Percentiles rank a stretch among this genome's conserved stretches.
Conservation (phyloP, 2,797 vertebrate species). For the Diplodus sargus region DNA sequence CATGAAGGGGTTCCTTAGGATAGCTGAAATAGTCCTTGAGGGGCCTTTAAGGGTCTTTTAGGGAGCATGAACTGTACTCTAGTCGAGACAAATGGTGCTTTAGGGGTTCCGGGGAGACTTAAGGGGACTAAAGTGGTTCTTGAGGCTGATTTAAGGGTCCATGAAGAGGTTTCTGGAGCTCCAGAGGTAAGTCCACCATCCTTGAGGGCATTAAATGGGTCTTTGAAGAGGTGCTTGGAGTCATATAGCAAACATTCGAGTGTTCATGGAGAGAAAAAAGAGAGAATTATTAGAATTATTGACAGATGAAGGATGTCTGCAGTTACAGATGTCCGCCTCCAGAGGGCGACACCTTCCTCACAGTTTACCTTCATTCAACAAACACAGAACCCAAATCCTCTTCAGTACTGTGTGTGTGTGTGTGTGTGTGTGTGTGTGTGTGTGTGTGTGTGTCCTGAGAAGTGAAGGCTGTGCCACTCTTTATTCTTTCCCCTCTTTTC, state of each 20-base stretch:
- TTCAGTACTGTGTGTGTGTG: background rate
- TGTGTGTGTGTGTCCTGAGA: background rate
- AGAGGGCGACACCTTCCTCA: slow-evolving; percentile 19
- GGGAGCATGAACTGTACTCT: no score
- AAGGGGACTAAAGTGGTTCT: no score
- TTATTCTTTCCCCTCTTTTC: slow-evolving; percentile 30
- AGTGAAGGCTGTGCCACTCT: slow-evolving; percentile 35
- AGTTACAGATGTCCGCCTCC: background rate
- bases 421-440: slow-evolving; percentile 3
- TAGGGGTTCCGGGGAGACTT: no score
- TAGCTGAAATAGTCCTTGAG: no score
- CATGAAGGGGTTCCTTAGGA: no score
- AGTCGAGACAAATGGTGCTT: no score
- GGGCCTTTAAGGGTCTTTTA: no score
- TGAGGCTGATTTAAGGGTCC: background rate
- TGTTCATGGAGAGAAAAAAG: background rate
- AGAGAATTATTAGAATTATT: background rate
- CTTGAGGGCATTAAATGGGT: background rate
- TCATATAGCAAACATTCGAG: background rate
- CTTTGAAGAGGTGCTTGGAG: background rate
- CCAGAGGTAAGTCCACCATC: no score
- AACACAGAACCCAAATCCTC: no score
- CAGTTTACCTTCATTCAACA: background rate
- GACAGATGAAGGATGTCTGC: background rate
- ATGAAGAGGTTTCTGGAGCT: background rate